Evolutionary conservation across 53 echinoderm and acorn worm genomes (phyloP).

Genomic region (Mesocentrotus franciscanus): DNA sequence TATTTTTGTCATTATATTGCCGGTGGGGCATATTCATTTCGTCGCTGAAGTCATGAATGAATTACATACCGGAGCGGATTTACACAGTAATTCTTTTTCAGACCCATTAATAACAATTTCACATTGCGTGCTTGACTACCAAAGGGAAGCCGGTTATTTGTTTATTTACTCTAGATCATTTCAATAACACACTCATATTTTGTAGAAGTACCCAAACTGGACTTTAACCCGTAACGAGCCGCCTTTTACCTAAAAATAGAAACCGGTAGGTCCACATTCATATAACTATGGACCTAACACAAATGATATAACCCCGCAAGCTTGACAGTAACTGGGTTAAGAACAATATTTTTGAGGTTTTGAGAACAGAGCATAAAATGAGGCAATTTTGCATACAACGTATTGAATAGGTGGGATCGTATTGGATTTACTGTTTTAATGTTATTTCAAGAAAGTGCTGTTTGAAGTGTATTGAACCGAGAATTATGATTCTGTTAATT

Average conservation of each 20-base stretch:
- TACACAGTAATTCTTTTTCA: slow-evolving; percentile 44
- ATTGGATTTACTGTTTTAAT: neutral
- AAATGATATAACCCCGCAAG: neutral
- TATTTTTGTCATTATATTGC: neutral
- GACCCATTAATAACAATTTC: slow-evolving; percentile 57
- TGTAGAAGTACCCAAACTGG: neutral
- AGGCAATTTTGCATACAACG: neutral
- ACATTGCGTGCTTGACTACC: slow-evolving; percentile 11
- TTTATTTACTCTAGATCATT: slow-evolving; percentile 54
- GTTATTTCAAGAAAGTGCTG: neutral
- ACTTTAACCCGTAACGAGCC: neutral
- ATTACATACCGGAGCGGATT: slow-evolving; percentile 27
- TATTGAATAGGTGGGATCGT: neutral
- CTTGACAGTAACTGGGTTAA: neutral
- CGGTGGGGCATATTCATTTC: slow-evolving; percentile 28
- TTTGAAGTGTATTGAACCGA: neutral
- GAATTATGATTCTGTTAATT: neutral
- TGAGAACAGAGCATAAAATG: neutral
- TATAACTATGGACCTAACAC: too few species aligned
- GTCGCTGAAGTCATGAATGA: slow-evolving; percentile 9
- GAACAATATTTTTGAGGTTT: slow-evolving; percentile 1
- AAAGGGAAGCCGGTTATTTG: neutral
- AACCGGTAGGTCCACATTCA: neutral
- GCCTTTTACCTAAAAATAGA: neutral
- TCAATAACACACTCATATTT: neutral